These are phyloP conservation scores for Cnemophilus loriae DNA, from an alignment of 2,113 vertebrate species.

Conservation along the genomic window DNA sequence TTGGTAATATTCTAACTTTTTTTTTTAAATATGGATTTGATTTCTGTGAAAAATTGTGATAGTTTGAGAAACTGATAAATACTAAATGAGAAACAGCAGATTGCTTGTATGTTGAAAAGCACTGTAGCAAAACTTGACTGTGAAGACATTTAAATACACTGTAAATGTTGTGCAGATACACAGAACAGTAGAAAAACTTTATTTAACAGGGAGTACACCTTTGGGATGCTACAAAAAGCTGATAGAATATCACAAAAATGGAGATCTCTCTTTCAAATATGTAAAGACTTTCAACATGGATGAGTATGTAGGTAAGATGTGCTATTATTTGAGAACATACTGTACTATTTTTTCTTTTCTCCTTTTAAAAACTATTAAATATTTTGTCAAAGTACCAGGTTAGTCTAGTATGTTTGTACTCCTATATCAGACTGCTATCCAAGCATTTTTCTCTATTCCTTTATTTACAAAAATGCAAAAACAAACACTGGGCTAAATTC, in stretches of 20 bases:
- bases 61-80: not conserved
- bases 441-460: not conserved
- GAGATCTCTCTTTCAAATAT: slow-evolving; percentile 81
- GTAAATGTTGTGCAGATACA: not conserved
- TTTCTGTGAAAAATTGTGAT: not conserved
- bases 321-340: not conserved
- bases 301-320: slow-evolving; percentile 81
- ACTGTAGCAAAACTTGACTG: not conserved
- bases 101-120: not conserved
- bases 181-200: slow-evolving; percentile 7
- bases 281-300: slow-evolving; percentile 87
- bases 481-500: not conserved
- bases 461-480: not conserved
- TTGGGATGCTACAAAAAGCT: slow-evolving; percentile 81
- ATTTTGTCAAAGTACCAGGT: not conserved
- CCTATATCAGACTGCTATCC: not conserved
- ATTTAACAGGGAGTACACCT: slow-evolving; percentile 79
- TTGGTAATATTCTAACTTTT: not conserved
- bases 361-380: not conserved
- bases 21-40: not conserved
- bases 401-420: not conserved
- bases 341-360: not conserved
- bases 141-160: not conserved
- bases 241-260: slow-evolving; percentile 82
- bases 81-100: not conserved